Base-by-base conservation (phyloP, 1,140 invertebrate genomes). In the Trichonephila inaurata region DNA sequence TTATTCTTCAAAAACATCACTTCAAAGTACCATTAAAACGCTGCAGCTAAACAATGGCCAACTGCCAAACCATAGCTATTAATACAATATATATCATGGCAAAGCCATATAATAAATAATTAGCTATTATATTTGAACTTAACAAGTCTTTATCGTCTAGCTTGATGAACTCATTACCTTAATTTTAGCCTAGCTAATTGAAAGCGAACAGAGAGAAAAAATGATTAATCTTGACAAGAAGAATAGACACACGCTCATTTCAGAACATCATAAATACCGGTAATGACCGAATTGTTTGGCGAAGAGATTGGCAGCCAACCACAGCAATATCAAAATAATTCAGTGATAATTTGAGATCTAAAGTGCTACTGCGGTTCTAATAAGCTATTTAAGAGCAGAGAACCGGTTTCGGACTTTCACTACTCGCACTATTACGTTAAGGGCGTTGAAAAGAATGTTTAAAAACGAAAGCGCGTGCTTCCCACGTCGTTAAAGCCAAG, bases 401-500 rank as follows among this genome's bases (percentile, higher is more conserved):
- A 92, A 92, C 90, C 90, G 90, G 90, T 92, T 89, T 77, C 19
- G 24, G 64, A 24, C 82, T 77, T 28, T 24, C 40, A 28, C 40
- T 83, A 44, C 19, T 83, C 61, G 19, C 24, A 21, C 58, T 60
- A 85, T 58, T 60, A 62, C 19, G 44, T 51, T 51, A 33, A 88
- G 64, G 61, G 60, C 64, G 51, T 66, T 85, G 58, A 88, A 92
- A 92, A 92, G 51, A 61, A 81, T 62, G 28, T 82, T 81, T 85
- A 77, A 85, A 51, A 77, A 92, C 44, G 77, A 66, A 92, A 85
- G 60, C 81, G 58, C 61, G 18, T 44, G 60, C 51, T 61, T 51
- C 61, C 60, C 90, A 92, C 90, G 21, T 81, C 81, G 61, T 92
- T 92, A 85, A 61, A 16, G n/a, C 18, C 21, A 92, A 85, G 66